Conservation (phyloP, 2,113 vertebrate genomes). For the Grammatotria lemairii region DNA sequence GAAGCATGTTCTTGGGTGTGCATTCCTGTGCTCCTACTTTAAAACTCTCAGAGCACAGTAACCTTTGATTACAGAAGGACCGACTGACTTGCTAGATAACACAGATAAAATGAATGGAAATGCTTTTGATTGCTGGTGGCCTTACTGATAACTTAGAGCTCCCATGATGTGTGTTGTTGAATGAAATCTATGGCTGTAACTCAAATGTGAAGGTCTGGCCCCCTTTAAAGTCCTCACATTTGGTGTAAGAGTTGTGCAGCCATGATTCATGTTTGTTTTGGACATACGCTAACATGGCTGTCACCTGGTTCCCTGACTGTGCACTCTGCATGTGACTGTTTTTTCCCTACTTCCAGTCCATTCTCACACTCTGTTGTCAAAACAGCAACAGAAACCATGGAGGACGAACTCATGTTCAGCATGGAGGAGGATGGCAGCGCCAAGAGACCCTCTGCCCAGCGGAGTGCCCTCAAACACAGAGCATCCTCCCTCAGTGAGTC, state of each 20-base stretch:
- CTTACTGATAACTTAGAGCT: neutral
- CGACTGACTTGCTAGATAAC: neutral
- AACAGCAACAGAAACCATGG: constrained; percentile 69
- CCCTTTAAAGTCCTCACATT: neutral
- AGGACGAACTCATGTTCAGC: constrained; percentile 92
- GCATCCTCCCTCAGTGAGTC: constrained; percentile 45
- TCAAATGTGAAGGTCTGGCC: neutral
- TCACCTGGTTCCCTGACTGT: neutral
- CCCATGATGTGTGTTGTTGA: neutral
- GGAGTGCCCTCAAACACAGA: neutral
- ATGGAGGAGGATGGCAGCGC: constrained; percentile 85
- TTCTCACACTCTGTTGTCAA: neutral
- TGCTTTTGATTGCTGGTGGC: neutral
- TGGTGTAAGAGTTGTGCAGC: neutral
- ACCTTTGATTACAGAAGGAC: neutral
- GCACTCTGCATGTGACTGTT: neutral
- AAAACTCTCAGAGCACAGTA: neutral
- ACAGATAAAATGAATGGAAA: neutral
- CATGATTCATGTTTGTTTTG: neutral
- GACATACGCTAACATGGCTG: neutral
- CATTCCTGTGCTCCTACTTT: neutral
- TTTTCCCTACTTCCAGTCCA: neutral
- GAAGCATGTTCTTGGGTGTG: neutral
- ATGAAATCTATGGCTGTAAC: neutral
- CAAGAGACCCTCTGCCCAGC: constrained; percentile 22